Evolutionary conservation across 2,113 vertebrate species (phyloP).

Genomic region (Xiphophorus maculatus): DNA sequence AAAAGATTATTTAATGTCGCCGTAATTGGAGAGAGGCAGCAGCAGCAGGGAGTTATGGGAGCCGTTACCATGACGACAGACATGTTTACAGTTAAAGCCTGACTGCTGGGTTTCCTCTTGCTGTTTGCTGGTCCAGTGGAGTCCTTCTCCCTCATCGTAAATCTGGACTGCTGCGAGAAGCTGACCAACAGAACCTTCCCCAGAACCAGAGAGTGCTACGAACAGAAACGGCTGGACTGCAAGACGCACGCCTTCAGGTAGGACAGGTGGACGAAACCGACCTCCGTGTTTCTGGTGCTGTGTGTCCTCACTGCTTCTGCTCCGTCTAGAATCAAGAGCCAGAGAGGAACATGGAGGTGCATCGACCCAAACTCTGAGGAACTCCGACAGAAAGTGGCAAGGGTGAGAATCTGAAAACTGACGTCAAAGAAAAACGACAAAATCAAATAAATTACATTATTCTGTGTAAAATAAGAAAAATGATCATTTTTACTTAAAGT

Average conservation of each 20-base stretch:
- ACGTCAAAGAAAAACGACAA: too few species aligned
- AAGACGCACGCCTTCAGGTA: neutral
- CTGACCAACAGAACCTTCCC: neutral
- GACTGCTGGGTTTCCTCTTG: neutral
- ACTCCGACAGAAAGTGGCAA: neutral
- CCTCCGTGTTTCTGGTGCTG: neutral
- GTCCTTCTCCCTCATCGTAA: neutral
- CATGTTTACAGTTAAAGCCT: neutral
- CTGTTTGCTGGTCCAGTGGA: neutral
- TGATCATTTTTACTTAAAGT: too few species aligned
- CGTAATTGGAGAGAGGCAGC: neutral
- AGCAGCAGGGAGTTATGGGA: too few species aligned
- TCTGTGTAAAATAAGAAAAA: too few species aligned
- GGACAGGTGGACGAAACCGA: too few species aligned
- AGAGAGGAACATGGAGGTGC: neutral
- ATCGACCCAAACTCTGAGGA: neutral
- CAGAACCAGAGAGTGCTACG: neutral
- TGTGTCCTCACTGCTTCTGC: neutral
- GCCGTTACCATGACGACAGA: neutral
- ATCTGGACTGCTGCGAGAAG: neutral
- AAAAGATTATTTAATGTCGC: neutral
- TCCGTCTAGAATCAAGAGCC: neutral
- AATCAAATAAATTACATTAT: too few species aligned
- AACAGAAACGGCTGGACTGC: neutral
- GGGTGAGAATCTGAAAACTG: neutral